A percentile compares a stretch with the other conserved stretches of the same genome.
These are phyloP conservation scores for Beris chalybata DNA, from an alignment of 2,888 invertebrate genomes.

Conservation along the genomic window DNA sequence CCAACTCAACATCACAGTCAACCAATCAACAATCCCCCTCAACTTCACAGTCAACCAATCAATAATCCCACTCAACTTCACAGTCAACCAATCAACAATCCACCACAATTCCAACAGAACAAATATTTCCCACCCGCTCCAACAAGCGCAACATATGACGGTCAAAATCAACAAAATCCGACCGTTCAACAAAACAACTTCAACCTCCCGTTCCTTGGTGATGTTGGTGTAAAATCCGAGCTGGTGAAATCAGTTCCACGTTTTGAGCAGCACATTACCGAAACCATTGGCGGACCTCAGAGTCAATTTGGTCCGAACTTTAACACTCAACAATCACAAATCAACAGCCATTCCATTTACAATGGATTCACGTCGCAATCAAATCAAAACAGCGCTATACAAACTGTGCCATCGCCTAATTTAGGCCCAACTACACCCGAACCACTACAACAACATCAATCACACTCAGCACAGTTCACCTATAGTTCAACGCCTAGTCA, in stretches of 20 bases:
- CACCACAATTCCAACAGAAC: conserved; percentile 24
- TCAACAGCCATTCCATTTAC: not conserved
- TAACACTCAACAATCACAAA: not conserved
- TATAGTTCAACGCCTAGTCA: conserved; percentile 34
- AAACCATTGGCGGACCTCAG: conserved; percentile 54
- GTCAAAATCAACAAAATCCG: conserved; percentile 16
- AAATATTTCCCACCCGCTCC: conserved; percentile 23
- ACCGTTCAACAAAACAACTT: conserved; percentile 20
- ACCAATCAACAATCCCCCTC: conserved; percentile 5
- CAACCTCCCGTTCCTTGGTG: conserved; percentile 19
- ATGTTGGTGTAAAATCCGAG: conserved; percentile 60
- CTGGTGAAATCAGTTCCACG: conserved; percentile 76
- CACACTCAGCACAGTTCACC: conserved; percentile 22
- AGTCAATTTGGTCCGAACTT: conserved; percentile 40
- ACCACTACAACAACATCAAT: conserved; percentile 32
- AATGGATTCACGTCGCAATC: conserved; percentile 41
- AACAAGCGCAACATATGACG: not conserved
- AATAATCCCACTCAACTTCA: conserved; percentile 29
- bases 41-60: not conserved
- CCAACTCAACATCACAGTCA: not conserved
- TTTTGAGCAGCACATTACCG: conserved; percentile 75
- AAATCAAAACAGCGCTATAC: conserved; percentile 48
- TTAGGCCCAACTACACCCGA: conserved; percentile 45
- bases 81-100: conserved; percentile 31
- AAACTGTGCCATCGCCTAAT: conserved; percentile 54